Percentiles rank a stretch among this genome's conserved stretches.
phyloP scores from a whole-genome alignment of 2,113 vertebrate genomes.

The Tychaedon coryphoeus region DNA sequence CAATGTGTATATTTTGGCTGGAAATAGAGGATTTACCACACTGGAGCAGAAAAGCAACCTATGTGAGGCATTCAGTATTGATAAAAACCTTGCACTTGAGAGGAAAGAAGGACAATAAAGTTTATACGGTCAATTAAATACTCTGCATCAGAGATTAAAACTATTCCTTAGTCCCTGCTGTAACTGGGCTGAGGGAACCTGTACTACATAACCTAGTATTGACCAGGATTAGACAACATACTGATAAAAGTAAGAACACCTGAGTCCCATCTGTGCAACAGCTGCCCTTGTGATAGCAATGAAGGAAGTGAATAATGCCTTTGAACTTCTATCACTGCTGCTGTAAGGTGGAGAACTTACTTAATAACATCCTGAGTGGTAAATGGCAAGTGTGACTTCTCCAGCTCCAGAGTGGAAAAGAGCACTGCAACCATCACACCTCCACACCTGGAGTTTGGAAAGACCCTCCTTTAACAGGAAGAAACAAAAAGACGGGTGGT shows the following conservation, averaged over 20 bases:
- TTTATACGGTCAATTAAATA: neutral
- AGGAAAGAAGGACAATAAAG: neutral
- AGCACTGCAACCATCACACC: neutral
- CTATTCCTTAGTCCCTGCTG: neutral
- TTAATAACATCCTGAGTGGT: neutral
- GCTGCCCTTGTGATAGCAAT: neutral
- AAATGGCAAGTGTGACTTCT: neutral
- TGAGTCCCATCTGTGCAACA: neutral
- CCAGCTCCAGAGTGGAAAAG: neutral
- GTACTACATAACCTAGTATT: neutral
- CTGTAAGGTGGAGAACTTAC: neutral
- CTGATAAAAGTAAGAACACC: neutral
- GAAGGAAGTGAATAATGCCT: neutral
- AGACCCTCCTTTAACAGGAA: neutral
- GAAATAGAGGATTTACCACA: neutral
- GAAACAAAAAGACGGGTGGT: neutral
- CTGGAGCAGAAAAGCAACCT: neutral
- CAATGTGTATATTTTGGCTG: neutral
- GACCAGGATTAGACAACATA: neutral
- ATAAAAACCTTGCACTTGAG: neutral
- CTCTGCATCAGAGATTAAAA: neutral
- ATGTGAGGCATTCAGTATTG: neutral
- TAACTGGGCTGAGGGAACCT: neutral
- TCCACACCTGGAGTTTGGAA: neutral
- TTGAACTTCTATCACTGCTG: neutral